Conservation (phyloP, 2,113 vertebrate species). For the Callipepla squamata region DNA sequence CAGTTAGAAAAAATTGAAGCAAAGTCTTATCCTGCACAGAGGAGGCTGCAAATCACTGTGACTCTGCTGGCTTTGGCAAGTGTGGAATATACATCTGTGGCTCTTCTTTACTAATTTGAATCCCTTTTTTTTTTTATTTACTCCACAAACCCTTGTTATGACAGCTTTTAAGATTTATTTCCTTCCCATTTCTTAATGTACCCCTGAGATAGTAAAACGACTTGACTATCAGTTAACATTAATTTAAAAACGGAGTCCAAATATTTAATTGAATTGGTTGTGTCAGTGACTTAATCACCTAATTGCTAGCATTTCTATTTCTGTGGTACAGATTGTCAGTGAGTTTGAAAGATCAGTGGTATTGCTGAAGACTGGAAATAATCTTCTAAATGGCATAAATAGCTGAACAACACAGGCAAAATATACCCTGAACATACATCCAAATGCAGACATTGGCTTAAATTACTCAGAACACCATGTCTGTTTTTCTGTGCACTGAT, state of each 20-base stretch:
- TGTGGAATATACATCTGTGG: background rate
- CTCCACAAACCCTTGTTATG: background rate
- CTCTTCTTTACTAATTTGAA: background rate
- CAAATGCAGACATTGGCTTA: conserved; percentile 48
- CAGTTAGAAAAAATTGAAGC: background rate
- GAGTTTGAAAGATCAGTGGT: conserved; percentile 21
- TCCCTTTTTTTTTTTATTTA: background rate
- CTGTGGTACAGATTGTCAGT: background rate
- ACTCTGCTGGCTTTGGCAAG: background rate
- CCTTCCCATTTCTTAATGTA: background rate
- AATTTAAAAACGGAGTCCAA: background rate
- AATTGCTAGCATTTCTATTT: conserved; percentile 7
- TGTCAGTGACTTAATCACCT: conserved; percentile 28
- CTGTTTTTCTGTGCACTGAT: conserved; percentile 46
- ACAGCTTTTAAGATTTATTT: conserved; percentile 6
- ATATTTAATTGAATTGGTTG: conserved; percentile 34
- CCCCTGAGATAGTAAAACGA: background rate
- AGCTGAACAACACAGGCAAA: conserved; percentile 32
- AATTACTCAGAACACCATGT: background rate
- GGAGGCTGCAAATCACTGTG: background rate
- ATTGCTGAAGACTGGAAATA: conserved; percentile 21
- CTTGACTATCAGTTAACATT: background rate
- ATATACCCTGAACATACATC: conserved; percentile 21
- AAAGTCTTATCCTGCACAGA: background rate
- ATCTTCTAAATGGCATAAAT: conserved; percentile 40